phyloP scores from a whole-genome alignment of 2,113 vertebrate species.

The Passer domesticus region DNA sequence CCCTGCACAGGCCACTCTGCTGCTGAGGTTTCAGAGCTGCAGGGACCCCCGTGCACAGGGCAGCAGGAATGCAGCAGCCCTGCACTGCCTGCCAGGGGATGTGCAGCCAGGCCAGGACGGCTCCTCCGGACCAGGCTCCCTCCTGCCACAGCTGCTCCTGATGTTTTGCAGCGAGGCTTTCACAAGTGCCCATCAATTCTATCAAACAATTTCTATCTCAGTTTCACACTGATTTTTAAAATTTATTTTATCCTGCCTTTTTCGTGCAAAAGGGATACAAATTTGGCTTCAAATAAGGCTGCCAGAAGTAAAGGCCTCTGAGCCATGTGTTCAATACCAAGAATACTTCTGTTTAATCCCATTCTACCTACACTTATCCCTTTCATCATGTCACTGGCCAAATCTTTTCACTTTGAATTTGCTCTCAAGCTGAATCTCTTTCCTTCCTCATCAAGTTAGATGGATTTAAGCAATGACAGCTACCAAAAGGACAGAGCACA shows the following conservation, averaged over 20 bases:
- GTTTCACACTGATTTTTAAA: not conserved
- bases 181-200: not conserved
- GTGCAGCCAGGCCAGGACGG: not conserved
- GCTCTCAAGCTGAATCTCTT: not conserved
- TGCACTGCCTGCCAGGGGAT: accelerated
- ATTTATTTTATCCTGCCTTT: not conserved
- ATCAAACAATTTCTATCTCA: not conserved
- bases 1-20: not conserved
- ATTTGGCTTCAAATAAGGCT: not conserved
- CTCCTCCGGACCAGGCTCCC: accelerated
- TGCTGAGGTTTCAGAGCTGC: not conserved
- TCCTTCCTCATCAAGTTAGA: not conserved
- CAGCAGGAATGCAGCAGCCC: not conserved
- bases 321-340: not conserved
- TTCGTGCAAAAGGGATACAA: not conserved
- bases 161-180: not conserved
- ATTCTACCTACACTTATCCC: not conserved
- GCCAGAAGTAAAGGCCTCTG: not conserved
- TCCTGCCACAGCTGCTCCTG: not conserved
- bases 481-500: not conserved
- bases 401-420: slow-evolving; percentile 24
- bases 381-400: not conserved
- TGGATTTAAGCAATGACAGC: not conserved
- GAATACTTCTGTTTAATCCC: not conserved
- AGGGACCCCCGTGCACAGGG: accelerated